phyloP scores from a whole-genome alignment of 2,113 vertebrate species.

The Agapornis roseicollis region DNA sequence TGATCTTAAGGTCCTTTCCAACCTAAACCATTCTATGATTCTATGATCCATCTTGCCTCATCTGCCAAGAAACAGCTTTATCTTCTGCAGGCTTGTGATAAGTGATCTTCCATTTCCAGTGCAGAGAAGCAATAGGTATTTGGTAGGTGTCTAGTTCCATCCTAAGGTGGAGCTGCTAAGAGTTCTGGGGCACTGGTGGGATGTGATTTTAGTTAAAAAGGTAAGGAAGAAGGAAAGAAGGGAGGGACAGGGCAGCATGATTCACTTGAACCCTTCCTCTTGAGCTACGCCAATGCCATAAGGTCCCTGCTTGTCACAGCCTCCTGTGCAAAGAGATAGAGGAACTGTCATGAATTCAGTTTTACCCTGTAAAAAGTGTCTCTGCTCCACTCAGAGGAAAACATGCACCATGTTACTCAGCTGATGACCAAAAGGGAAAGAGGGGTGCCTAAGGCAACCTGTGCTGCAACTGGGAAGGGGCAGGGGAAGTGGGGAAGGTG shows the following conservation, averaged over 20 bases:
- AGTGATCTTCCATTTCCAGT: neutral
- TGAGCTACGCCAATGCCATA: rapidly evolving
- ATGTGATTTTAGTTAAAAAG: neutral
- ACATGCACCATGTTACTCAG: neutral
- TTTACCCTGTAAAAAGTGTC: neutral
- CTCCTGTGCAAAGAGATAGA: neutral
- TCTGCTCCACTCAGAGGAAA: neutral
- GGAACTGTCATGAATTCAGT: neutral
- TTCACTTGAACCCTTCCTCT: neutral
- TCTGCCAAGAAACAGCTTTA: neutral
- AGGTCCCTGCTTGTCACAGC: neutral
- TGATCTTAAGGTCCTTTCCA: too few species aligned
- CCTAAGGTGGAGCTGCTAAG: neutral
- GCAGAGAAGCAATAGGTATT: neutral
- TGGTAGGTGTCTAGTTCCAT: neutral
- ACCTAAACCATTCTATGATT: too few species aligned
- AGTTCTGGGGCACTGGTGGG: neutral
- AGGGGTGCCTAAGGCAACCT: neutral
- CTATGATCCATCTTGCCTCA: neutral
- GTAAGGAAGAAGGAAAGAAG: neutral
- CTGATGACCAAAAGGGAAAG: neutral
- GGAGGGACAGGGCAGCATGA: neutral
- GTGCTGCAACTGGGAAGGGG: neutral
- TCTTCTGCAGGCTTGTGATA: neutral
- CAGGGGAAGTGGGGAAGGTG: neutral